Evolutionary conservation across 2,888 invertebrate species (phyloP).

Genomic region (Lissonota sp.): DNA sequence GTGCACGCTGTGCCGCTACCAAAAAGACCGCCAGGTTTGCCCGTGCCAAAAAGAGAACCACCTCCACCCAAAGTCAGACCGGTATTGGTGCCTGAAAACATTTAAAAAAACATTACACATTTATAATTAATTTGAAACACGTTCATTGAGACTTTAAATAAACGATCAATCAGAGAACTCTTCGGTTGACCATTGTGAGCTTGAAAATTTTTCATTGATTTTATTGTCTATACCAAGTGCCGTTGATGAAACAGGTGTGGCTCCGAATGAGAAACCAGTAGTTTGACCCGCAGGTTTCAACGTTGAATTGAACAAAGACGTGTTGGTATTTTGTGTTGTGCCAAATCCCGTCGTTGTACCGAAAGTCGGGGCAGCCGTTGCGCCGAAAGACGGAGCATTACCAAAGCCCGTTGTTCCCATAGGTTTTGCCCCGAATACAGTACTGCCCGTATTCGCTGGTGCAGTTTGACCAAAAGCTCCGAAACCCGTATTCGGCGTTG

Average conservation of each 20-base stretch:
- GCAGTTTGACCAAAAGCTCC: conserved; percentile 82
- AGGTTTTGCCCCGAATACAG: conserved; percentile 84
- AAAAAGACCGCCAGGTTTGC: conserved; percentile 85
- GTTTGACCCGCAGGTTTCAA: conserved; percentile 83
- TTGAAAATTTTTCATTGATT: background rate
- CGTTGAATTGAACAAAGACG: conserved; percentile 83
- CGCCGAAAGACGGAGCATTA: conserved; percentile 76
- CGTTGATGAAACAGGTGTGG: conserved; percentile 76
- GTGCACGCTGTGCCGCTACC: conserved; percentile 83
- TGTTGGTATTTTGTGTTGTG: conserved; percentile 75
- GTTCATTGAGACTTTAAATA: background rate
- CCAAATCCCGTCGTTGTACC: conserved; percentile 78
- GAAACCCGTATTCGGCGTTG: conserved; percentile 83
- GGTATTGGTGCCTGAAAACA: conserved; percentile 75
- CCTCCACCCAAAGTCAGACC: conserved; percentile 80
- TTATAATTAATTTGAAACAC: conserved; percentile 1
- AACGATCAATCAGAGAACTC: background rate
- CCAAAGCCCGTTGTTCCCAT: conserved; percentile 83
- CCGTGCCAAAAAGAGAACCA: conserved; percentile 80
- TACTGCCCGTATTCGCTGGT: conserved; percentile 80
- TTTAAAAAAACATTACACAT: conserved; percentile 33
- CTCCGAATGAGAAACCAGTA: conserved; percentile 82
- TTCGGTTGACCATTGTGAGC: background rate
- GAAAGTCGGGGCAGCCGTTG: conserved; percentile 72
- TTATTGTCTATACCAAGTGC: conserved; percentile 77